These are phyloP conservation scores for Drosophila rellima DNA, from an alignment of 2,888 invertebrate species.

Conservation along the genomic window DNA sequence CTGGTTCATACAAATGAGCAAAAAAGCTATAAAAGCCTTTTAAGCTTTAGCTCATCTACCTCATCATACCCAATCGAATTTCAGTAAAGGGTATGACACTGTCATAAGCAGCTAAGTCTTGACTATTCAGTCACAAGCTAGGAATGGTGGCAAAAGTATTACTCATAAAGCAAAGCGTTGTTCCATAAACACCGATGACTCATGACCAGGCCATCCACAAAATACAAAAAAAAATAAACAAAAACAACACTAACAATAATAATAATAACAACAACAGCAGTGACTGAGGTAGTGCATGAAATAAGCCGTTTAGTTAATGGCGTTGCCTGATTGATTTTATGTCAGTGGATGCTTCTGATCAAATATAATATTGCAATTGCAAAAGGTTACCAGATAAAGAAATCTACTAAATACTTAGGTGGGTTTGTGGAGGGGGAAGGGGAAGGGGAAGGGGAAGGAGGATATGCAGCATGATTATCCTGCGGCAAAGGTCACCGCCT, in stretches of 20 bases:
- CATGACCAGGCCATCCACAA: slow-evolving; percentile 10
- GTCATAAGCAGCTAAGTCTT: not conserved
- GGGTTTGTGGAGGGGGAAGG: not conserved
- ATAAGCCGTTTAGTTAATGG: slow-evolving; percentile 56
- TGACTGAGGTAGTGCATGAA: slow-evolving; percentile 19
- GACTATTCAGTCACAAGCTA: not conserved
- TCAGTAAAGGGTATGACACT: not conserved
- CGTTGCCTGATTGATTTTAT: slow-evolving; percentile 51
- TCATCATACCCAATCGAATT: not conserved
- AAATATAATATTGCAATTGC: slow-evolving; percentile 17
- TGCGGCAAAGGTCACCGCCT: slow-evolving; percentile 55
- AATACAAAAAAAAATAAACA: slow-evolving; percentile 1
- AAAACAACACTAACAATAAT: slow-evolving; percentile 17
- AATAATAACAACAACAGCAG: slow-evolving; percentile 18
- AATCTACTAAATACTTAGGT: slow-evolving; percentile 14
- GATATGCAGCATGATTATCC: slow-evolving; percentile 36
- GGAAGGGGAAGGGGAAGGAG: not conserved
- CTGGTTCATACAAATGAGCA: not conserved
- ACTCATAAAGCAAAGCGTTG: slow-evolving; percentile 34
- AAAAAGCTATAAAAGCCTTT: not conserved
- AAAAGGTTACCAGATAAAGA: slow-evolving; percentile 19
- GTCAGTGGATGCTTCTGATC: slow-evolving; percentile 1
- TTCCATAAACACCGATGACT: slow-evolving; percentile 29
- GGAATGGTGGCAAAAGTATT: slow-evolving; percentile 18
- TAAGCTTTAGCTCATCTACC: too few relatives aligned